Percentiles rank a stretch among this genome's conserved stretches.
Evolutionary conservation across 2,113 vertebrate genomes (phyloP).

Genomic region (Halcyon senegalensis): DNA sequence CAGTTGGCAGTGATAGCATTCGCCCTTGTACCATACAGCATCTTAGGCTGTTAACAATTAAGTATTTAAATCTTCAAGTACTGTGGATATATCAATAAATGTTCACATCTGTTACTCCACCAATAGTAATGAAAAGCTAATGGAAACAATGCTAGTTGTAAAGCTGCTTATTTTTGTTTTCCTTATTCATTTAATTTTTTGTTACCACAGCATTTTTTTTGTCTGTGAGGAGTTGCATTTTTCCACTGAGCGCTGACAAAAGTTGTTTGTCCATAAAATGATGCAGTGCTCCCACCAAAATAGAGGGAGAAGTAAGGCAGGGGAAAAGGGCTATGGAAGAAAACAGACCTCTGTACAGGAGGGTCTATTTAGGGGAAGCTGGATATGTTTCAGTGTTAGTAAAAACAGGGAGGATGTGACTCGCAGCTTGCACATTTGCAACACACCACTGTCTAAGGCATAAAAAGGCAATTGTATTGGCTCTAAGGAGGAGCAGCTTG

Average conservation of each 20-base stretch:
- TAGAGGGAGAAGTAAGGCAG: neutral
- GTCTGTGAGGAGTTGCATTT: neutral
- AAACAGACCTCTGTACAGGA: neutral
- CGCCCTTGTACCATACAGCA: neutral
- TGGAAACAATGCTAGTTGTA: neutral
- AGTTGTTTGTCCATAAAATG: neutral
- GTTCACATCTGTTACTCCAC: neutral
- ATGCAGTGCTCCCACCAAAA: neutral
- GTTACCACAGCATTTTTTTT: neutral
- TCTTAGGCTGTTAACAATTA: neutral
- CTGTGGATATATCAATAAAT: neutral
- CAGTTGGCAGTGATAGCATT: neutral
- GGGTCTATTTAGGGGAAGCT: neutral
- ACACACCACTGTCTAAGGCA: conserved; percentile 4
- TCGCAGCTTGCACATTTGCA: conserved; percentile 19
- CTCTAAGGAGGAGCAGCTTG: conserved; percentile 11
- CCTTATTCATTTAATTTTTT: neutral
- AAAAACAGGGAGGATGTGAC: conserved; percentile 21
- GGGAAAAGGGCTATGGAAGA: neutral
- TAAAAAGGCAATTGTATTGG: conserved; percentile 52
- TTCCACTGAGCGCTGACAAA: neutral
- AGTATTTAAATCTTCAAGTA: neutral
- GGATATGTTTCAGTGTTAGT: neutral
- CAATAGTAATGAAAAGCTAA: neutral
- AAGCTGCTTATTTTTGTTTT: neutral